Conservation (phyloP, 2,888 invertebrate species). For the Mycalesis mineus region DNA sequence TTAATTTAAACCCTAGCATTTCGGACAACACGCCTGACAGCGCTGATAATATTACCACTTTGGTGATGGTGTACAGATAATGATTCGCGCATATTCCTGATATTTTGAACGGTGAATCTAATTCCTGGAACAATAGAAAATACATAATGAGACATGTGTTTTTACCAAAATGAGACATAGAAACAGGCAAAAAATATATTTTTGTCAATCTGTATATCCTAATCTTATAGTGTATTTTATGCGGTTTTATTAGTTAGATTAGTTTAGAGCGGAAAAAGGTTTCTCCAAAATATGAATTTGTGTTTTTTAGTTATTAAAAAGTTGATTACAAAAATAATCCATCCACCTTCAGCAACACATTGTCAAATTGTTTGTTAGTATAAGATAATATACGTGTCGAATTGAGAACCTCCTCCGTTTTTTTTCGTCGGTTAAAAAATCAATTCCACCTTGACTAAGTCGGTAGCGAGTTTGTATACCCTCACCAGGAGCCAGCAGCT, state of each 20-base stretch:
- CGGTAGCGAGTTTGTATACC: slow-evolving; percentile 95
- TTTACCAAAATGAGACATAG: background rate
- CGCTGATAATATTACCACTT: slow-evolving; percentile 96
- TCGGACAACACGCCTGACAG: slow-evolving; percentile 97
- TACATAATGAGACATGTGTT: background rate
- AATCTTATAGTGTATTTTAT: too few species aligned
- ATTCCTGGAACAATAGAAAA: slow-evolving; percentile 81
- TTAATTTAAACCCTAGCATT: slow-evolving; percentile 96
- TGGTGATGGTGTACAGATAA: slow-evolving; percentile 95
- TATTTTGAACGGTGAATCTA: slow-evolving; percentile 98
- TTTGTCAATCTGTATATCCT: too few species aligned
- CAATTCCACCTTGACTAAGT: slow-evolving; percentile 87
- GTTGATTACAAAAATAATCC: too few species aligned
- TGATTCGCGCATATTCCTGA: slow-evolving; percentile 97
- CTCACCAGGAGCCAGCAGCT: slow-evolving; percentile 91
- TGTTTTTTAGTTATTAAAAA: too few species aligned
- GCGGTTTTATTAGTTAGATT: too few species aligned
- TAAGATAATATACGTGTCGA: too few species aligned
- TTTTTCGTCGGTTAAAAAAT: background rate
- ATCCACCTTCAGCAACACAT: too few species aligned
- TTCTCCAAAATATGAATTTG: too few species aligned
- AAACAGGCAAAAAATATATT: too few species aligned
- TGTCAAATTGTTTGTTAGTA: too few species aligned
- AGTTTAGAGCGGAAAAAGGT: too few species aligned
- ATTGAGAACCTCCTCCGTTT: too few species aligned